Percentiles rank a stretch among this genome's conserved stretches.
Evolutionary conservation across 53 echinoderm and acorn worm species (phyloP).

Genomic region (Stichopus horrens): DNA sequence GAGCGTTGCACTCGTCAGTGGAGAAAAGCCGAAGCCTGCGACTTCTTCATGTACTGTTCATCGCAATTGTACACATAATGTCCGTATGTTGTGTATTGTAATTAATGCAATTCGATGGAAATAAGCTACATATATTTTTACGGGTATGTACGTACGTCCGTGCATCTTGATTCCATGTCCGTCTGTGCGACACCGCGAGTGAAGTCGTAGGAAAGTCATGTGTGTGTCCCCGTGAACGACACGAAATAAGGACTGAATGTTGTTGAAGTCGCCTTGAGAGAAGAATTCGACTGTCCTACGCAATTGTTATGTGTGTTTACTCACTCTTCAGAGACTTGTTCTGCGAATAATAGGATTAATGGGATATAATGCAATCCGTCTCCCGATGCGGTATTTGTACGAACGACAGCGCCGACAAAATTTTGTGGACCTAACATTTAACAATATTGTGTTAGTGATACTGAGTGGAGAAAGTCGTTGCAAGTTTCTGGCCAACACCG

Average conservation of each 20-base stretch:
- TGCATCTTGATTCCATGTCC: too few species aligned
- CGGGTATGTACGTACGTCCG: background rate
- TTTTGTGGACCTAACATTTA: too few species aligned
- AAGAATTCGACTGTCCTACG: background rate
- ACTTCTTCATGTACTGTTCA: too few species aligned
- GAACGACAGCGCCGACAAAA: too few species aligned
- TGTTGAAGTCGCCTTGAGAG: background rate
- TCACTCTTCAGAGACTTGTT: background rate
- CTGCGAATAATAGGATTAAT: constrained; percentile 9
- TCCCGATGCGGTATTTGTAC: background rate
- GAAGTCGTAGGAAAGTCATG: too few species aligned
- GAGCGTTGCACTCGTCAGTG: background rate
- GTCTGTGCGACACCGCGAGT: too few species aligned
- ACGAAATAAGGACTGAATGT: too few species aligned
- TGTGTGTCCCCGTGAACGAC: too few species aligned
- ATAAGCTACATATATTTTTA: background rate
- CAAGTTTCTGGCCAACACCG: too few species aligned
- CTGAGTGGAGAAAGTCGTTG: too few species aligned
- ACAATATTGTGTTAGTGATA: too few species aligned
- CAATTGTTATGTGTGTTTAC: background rate
- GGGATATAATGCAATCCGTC: constrained; percentile 1
- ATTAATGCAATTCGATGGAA: constrained; percentile 35
- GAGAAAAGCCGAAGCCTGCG: constrained; percentile 3
- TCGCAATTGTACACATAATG: constrained; percentile 13
- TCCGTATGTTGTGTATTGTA: constrained; percentile 30